A percentile compares a stretch with the other conserved stretches of the same genome.
These are phyloP conservation scores for Rhynchonycteris naso DNA, from an alignment of 2,797 vertebrate genomes.

Conservation along the genomic window DNA sequence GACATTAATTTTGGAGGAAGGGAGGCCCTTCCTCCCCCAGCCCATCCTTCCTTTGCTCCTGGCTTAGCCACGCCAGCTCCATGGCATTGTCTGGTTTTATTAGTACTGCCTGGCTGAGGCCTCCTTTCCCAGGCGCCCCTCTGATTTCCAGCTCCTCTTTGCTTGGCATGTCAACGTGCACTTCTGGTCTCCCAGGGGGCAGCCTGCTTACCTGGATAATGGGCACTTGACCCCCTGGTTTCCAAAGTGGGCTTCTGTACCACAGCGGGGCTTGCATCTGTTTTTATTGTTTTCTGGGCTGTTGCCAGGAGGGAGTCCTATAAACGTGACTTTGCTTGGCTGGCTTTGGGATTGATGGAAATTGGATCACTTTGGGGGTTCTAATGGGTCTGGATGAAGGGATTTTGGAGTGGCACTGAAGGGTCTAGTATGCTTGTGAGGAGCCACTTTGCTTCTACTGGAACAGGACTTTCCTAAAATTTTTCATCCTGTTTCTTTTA, in stretches of 20 bases:
- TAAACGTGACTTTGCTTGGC: slow-evolving; percentile 65
- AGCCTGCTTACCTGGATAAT: slow-evolving; percentile 77
- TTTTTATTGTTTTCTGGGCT: slow-evolving; percentile 63
- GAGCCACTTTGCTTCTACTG: not conserved
- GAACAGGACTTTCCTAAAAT: not conserved
- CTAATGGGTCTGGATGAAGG: not conserved
- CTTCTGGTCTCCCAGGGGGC: slow-evolving; percentile 64
- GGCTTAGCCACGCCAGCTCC: slow-evolving; percentile 30
- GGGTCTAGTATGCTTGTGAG: not conserved
- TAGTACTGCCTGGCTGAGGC: slow-evolving; percentile 79
- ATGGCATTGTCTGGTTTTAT: slow-evolving; percentile 77
- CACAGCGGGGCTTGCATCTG: slow-evolving; percentile 63
- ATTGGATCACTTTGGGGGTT: slow-evolving; percentile 68
- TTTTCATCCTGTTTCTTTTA: not conserved
- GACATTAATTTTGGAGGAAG: slow-evolving; percentile 82
- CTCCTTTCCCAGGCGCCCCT: slow-evolving; percentile 62
- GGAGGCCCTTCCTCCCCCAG: slow-evolving; percentile 71
- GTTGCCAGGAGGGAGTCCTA: slow-evolving; percentile 51
- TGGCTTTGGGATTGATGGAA: slow-evolving; percentile 67
- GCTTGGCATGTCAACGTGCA: slow-evolving; percentile 52
- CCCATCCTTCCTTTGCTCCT: slow-evolving; percentile 52
- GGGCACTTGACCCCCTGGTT: slow-evolving; percentile 76
- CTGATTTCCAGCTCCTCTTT: slow-evolving; percentile 47
- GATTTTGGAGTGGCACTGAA: not conserved
- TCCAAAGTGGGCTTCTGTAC: slow-evolving; percentile 66